Percentiles rank a stretch among this genome's conserved stretches.
Evolutionary conservation across 2,797 vertebrate species (phyloP).

Genomic region (Poecilia wingei): DNA sequence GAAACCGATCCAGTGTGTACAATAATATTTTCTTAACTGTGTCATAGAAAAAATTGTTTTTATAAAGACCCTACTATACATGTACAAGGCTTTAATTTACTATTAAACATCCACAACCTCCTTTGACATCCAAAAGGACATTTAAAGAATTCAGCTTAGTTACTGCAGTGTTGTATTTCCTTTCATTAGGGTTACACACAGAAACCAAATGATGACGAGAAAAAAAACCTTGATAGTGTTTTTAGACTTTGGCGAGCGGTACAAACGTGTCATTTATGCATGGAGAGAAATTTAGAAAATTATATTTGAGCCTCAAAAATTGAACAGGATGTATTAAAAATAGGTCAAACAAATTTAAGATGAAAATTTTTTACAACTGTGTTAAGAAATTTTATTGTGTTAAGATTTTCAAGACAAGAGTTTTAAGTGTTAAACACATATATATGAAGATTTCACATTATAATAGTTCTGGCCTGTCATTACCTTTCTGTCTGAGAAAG

Average conservation of each 20-base stretch:
- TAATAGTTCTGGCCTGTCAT: background rate
- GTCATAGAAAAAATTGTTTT: too few relatives aligned
- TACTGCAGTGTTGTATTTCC: background rate
- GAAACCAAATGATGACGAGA: background rate
- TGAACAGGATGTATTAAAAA: background rate
- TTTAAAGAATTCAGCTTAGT: background rate
- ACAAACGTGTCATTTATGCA: background rate
- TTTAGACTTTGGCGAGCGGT: background rate
- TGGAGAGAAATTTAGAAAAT: background rate
- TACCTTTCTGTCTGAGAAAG: background rate
- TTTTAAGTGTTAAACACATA: background rate
- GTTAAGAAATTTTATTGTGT: background rate
- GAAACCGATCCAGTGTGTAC: too few relatives aligned
- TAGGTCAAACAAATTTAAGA: background rate
- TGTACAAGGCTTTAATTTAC: background rate
- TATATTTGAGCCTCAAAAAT: background rate
- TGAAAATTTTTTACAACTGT: background rate
- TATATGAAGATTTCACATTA: background rate
- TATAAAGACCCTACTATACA: too few relatives aligned
- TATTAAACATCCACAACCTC: background rate
- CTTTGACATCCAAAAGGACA: background rate
- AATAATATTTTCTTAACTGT: too few relatives aligned
- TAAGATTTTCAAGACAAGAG: background rate
- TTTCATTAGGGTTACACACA: background rate
- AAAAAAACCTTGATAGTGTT: background rate